Evolutionary conservation across 2,113 vertebrate species (phyloP), one percentile per base, ranked within the genome.

Genomic region (Syngnathus scovelli): DNA sequence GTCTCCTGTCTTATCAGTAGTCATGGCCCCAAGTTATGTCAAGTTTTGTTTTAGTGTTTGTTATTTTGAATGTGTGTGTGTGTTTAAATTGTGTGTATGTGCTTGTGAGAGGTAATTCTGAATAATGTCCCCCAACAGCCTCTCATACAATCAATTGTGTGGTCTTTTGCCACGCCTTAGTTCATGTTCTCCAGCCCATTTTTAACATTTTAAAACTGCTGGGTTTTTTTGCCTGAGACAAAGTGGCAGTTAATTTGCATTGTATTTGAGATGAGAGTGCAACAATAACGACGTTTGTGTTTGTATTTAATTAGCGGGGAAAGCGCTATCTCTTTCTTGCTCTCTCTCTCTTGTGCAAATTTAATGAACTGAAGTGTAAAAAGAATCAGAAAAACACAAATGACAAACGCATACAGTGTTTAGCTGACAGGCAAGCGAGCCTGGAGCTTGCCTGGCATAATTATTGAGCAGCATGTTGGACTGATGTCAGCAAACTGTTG

Each of bases 361-460:
- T 83, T 75, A 66, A 81, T 56, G 55, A 70, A 77, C 76, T 80
- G 76, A 70, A 69, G 62, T 71, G 49, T 75, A 67, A 78, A 77
- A 72, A 11, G 13, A 69, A 78, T 80, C 68, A 56, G 68, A 64
- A 80, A 55, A 64, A 43, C 68, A 77, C 61, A 72, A 59, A 66
- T 68, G 52, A 68, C 75, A 82, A 78, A 33, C 33, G 27, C 21
- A 27, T 27, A 61, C 36, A 39, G 37, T 38, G 58, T 6, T 12
- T 10, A 41, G n/a, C 37, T 61, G 38, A 61, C 38, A 12, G 19
- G 38, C 38, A 41, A 19, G 33, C 58, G 27, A 19, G 44, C 58
- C 48, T 66, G 13, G 15, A 60, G 55, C 36, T 27, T 39, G 12
- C 15, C 19, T 36, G 2, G 33, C 54, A 48, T 56, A 15, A 36